Evolutionary conservation across 2,797 vertebrate species (phyloP).

Genomic region (Clarias laeviceps): DNA sequence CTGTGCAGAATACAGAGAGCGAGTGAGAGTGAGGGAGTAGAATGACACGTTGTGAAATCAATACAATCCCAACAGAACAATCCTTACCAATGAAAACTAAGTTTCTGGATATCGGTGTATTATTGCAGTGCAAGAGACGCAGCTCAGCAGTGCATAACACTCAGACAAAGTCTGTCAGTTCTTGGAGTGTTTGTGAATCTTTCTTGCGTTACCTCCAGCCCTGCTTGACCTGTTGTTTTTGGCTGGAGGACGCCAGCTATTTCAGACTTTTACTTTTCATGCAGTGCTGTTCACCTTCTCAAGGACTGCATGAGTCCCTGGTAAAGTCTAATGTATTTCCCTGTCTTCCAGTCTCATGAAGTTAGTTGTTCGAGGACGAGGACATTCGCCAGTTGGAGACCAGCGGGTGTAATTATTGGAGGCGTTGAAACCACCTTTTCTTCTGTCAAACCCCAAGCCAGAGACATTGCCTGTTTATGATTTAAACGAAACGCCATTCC

Average conservation of each 20-base stretch:
- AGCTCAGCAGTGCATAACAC: constrained; percentile 39
- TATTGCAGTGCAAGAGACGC: constrained; percentile 30
- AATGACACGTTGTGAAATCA: neutral
- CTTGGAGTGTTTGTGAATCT: constrained; percentile 41
- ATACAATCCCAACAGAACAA: neutral
- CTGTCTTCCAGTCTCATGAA: neutral
- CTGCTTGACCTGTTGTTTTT: constrained; percentile 68
- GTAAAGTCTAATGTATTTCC: neutral
- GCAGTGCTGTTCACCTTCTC: constrained; percentile 11
- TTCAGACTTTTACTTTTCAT: constrained; percentile 55
- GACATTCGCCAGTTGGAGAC: neutral
- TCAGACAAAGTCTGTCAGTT: constrained; percentile 29
- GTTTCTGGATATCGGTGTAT: neutral
- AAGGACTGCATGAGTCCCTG: neutral
- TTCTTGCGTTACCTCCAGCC: constrained; percentile 61
- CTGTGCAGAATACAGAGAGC: too few relatives aligned
- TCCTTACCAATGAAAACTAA: neutral
- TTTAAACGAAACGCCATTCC: neutral
- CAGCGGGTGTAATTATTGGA: constrained; percentile 4
- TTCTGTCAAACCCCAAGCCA: constrained; percentile 7
- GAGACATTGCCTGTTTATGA: neutral
- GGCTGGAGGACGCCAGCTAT: constrained; percentile 58
- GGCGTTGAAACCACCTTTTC: constrained; percentile 23
- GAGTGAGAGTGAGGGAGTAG: too few relatives aligned
- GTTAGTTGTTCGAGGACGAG: neutral